Base-by-base conservation (phyloP, 2,888 invertebrate species). In the Druceiella hillmani region DNA sequence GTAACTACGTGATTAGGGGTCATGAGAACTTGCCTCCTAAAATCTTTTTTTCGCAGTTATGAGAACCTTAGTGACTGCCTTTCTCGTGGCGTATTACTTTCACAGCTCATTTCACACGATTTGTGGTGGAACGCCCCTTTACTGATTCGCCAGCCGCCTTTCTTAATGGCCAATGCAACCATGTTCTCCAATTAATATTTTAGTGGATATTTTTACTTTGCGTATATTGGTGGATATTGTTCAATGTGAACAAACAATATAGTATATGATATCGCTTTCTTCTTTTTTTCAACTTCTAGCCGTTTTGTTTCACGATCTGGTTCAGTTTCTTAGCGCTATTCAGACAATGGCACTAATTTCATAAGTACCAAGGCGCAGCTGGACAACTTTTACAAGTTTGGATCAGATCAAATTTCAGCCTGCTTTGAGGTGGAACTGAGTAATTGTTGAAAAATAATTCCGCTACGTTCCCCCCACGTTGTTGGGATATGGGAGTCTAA, bases 61-160 rank as follows among this genome's bases (percentile, higher is more conserved):
- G 29, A 36, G 2, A 36, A 36, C 10, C 36, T 30, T n/a, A 17
- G 28, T 20, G 36, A 36, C 10, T 15, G 15, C 17, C 10, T 29
- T 6, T 29, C 36, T 2, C 36, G 36, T 9, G 28, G 28, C 5
- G 5, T 20, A 4, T 20, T 22, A 9, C 29, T 30, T 4, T 5
- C 12, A 9, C 27, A 36, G 12, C 13, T 29, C 3, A 4, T 17
- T 14, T 6, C 11, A 4, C 17, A 29, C 13, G 20, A 10, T 5
- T 15, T 36, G 12, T 29, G 36, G 36, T 14, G 12, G 7, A 4
- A 11, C 5, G 30, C n/a, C n/a, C n/a, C n/a, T n/a, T n/a, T n/a
- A n/a, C n/a, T n/a, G n/a, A n/a, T n/a, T n/a, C n/a, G 36, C 3
- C 3, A n/a, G 7, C 24, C 29, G 9, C 12, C 13, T n/a, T 6